Base-by-base conservation (phyloP, 2,888 invertebrate genomes). In the Bugulina stolonifera region DNA sequence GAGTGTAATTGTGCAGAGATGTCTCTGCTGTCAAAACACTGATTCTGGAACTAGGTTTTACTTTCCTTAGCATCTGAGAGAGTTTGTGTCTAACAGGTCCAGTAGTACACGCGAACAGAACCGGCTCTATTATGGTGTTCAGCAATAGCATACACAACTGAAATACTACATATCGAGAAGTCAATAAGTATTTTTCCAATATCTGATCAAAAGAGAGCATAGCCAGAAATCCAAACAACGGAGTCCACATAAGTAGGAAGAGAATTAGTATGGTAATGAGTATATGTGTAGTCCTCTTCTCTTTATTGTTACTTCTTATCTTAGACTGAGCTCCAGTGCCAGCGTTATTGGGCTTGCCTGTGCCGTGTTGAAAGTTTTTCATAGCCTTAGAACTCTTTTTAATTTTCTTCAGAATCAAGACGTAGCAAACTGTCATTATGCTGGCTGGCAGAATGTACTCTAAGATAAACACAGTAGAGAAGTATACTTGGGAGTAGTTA, bases 161-260 rank as follows among this genome's bases (percentile, higher is more conserved):
- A 1, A 22, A 10, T 14, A 64, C 27, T 3, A 64, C 32, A 32
- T 32, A 64, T n/a, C 64, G 25, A 14, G 64, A 64, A 14, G 64
- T 25, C 32, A 64, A n/a, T 14, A 5, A 32, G n/a, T 29, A 64
- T 2, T 3, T 29, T 29, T 64, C 64, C 32, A 64, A 27, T 32
- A 10, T 64, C 64, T 64, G 64, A n/a, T 64, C 64, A 5, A 64
- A 64, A 25, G 64, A 64, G 2, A 64, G 29, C 64, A 64, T 29
- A 34, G 64, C 64, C 18, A 64, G 32, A 2, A 64, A 5, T 18
- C 29, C 64, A 34, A 64, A 64, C 5, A 64, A 32, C 5, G 64
- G 64, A 18, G 64, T 64, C 64, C 64, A 64, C 64, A 64, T 64
- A n/a, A 64, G 2, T 27, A 64, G 64, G n/a, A 64, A 64, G 27